Conservation (phyloP, 2,113 vertebrate species). For the Zapornia atra region DNA sequence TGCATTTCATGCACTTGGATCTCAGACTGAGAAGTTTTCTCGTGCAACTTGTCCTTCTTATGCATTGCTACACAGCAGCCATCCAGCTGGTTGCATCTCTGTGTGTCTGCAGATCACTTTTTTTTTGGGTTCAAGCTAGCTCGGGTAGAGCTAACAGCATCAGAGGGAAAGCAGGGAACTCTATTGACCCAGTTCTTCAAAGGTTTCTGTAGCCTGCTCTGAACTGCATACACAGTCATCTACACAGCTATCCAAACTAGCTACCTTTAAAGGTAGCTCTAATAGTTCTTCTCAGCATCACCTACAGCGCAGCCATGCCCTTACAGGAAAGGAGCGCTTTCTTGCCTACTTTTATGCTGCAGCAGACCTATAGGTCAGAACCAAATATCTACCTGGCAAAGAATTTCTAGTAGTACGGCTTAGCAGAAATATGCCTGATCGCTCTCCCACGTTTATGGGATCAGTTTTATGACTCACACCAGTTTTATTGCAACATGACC, state of each 20-base stretch:
- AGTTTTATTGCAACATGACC: background rate
- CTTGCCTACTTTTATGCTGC: background rate
- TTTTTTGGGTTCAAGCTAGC: background rate
- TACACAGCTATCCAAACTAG: background rate
- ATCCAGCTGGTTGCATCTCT: background rate
- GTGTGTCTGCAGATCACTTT: background rate
- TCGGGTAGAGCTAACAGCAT: background rate
- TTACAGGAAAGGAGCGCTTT: background rate
- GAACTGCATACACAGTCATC: background rate
- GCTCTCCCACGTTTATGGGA: background rate
- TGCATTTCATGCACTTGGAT: background rate
- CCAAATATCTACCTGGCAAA: background rate
- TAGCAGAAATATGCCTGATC: background rate
- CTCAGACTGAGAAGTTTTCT: background rate
- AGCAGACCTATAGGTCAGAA: background rate
- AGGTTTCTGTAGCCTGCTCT: background rate
- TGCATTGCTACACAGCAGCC: background rate
- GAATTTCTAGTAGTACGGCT: background rate
- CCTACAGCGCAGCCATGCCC: background rate
- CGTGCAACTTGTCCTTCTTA: background rate
- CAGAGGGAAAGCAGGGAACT: background rate
- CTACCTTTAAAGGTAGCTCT: background rate
- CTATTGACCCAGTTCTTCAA: background rate
- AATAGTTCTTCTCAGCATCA: background rate
- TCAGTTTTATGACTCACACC: background rate